These are phyloP conservation scores for Coelopa frigida DNA, from an alignment of 1,140 invertebrate species.

Conservation along the genomic window DNA sequence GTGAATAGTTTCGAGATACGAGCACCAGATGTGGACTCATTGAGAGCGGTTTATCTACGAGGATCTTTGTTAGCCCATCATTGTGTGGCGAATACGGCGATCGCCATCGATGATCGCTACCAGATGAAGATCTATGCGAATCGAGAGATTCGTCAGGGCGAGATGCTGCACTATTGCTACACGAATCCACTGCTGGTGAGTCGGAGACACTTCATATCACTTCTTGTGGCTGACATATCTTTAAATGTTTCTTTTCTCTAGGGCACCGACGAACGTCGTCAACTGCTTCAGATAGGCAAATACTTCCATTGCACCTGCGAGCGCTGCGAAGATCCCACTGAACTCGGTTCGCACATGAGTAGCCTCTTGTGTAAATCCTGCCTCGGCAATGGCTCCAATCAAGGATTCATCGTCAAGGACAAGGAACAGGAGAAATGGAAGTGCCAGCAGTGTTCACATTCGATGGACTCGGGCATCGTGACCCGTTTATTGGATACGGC, in stretches of 20 bases:
- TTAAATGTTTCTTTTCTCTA: constrained; percentile 29
- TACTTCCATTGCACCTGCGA: constrained; percentile 64
- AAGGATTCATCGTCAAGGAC: constrained; percentile 22
- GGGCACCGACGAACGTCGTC: constrained; percentile 57
- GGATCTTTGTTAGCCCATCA: constrained; percentile 62
- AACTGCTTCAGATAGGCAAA: constrained; percentile 59
- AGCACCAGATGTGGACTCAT: constrained; percentile 45
- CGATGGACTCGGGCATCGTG: constrained; percentile 23
- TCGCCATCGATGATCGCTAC: constrained; percentile 56
- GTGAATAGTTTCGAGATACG: constrained; percentile 63
- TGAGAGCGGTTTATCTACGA: constrained; percentile 57
- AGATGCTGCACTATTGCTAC: constrained; percentile 65
- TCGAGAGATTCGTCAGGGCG: constrained; percentile 52
- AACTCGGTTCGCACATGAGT: constrained; percentile 61
- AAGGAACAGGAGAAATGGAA: constrained; percentile 23
- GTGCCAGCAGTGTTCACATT: constrained; percentile 27
- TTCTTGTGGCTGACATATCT: constrained; percentile 2
- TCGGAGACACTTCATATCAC: no score
- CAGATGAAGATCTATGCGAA: constrained; percentile 56
- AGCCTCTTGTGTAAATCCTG: constrained; percentile 55
- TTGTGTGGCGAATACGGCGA: constrained; percentile 58
- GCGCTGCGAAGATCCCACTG: constrained; percentile 59
- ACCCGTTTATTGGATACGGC: constrained; percentile 39
- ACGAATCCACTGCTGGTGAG: constrained; percentile 62
- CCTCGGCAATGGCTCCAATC: constrained; percentile 18